A percentile compares a stretch with the other conserved stretches of the same genome.
phyloP scores from a whole-genome alignment of 2,888 invertebrate genomes.

The Cryptophagus acutangulus region DNA sequence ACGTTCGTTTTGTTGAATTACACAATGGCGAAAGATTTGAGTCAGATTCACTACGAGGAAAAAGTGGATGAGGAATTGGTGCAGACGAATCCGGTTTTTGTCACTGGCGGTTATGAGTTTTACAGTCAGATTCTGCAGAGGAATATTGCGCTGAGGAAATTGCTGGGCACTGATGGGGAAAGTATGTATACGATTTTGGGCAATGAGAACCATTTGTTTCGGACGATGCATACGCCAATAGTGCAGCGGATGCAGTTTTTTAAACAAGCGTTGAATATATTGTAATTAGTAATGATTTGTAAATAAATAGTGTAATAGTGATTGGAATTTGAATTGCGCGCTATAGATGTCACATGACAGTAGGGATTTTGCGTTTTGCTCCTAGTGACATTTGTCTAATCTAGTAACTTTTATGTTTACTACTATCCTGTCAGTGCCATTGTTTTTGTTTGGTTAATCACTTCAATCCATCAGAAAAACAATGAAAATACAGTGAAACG shows the following conservation, averaged over 20 bases:
- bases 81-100: constrained; percentile 56
- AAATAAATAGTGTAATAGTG: too few species aligned
- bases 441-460: constrained; percentile 22
- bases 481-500: background rate
- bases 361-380: too few species aligned
- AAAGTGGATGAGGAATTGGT: constrained; percentile 60
- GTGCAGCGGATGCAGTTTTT: constrained; percentile 64
- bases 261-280: constrained; percentile 39
- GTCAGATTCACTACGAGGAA: constrained; percentile 60
- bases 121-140: constrained; percentile 67
- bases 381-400: too few species aligned
- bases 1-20: constrained; percentile 58
- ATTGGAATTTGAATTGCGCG: too few species aligned
- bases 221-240: constrained; percentile 62
- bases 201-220: constrained; percentile 62
- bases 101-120: constrained; percentile 70
- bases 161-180: constrained; percentile 62
- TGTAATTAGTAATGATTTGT: background rate
- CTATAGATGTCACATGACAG: too few species aligned
- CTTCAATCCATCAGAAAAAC: constrained; percentile 9
- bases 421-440: too few species aligned
- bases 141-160: constrained; percentile 65
- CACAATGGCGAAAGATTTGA: constrained; percentile 60
- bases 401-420: too few species aligned
- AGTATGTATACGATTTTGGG: constrained; percentile 61